Base-by-base conservation (phyloP, 23 tunicate species). In the Clavelina lepadiformis region DNA sequence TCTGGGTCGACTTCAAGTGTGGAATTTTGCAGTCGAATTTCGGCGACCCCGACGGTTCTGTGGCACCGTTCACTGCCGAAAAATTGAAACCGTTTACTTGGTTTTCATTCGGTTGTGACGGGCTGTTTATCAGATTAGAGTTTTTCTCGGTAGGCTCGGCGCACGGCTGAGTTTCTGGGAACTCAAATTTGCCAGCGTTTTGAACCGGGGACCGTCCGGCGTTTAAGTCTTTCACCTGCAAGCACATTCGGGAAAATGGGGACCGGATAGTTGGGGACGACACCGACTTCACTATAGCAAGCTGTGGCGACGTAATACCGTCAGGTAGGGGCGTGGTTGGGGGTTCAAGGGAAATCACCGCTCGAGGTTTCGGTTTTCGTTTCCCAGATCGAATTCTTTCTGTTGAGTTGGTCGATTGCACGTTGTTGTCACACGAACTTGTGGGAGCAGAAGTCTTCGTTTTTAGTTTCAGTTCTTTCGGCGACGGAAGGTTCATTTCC, bases 181-280 rank as follows among this genome's bases (percentile, higher is more conserved):
- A 71, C 4, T 71, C 76, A 21, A 71, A 71, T 35, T 71, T 35
- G 2, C 30, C 34, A 25, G 38, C 7, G 20, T 8, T n/a, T 2
- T 56, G 19, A 22, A 44, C 27, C 41, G 84, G 75, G 0, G 75
- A 68, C 1, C 44, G 26, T 24, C 63, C 50, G 31, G 68, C 67
- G 60, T 78, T 67, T 22, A 63, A 19, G 54, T 58, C 61, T 28
- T 74, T 63, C 20, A 44, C 41, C 27, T 78, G 84, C 23, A 78
- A 46, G 34, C 84, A 78, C 51, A 78, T 30, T 0, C 84, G 84
- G 4, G 46, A 68, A 46, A 78, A 68, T 1, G 84, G 84, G 1
- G 84, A 78, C 1, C 69, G 71, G 22, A 78, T 68, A 3, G 84
- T 68, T 23, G 84, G 84, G 2, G 84, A 78, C 2, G 75, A 58